These are phyloP conservation scores for Sycophila sp. DNA, from an alignment of 1,140 invertebrate species.

Conservation along the genomic window DNA sequence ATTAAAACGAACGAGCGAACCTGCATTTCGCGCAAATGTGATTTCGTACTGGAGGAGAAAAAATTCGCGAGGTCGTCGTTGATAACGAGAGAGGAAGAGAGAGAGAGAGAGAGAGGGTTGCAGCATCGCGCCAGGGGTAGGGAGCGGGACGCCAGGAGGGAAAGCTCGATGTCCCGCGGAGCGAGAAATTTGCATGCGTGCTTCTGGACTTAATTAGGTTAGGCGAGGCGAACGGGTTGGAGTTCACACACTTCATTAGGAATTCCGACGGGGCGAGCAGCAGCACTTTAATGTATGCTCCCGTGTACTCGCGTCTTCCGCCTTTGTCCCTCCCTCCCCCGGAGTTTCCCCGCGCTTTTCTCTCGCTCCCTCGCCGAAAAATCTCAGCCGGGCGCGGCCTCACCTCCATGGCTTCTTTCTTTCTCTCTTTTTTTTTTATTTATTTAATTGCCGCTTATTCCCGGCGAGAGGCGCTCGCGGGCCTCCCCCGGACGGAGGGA, in stretches of 20 bases:
- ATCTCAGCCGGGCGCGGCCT: not conserved
- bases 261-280: slow-evolving; percentile 36
- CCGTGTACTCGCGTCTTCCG: not conserved
- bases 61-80: not conserved
- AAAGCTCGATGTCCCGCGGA: slow-evolving; percentile 43
- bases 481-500: not conserved
- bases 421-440: slow-evolving; percentile 8
- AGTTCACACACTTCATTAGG: slow-evolving; percentile 50
- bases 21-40: not conserved
- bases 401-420: not conserved
- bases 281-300: slow-evolving; percentile 26
- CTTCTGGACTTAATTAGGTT: slow-evolving; percentile 51
- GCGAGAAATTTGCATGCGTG: slow-evolving; percentile 48
- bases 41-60: not conserved
- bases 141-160: too few relatives aligned
- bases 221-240: slow-evolving; percentile 38
- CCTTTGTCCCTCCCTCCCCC: not conserved
- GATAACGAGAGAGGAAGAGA: slow-evolving; percentile 3
- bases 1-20: not conserved
- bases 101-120: slow-evolving; percentile 9
- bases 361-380: not conserved
- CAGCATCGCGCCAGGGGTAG: too few relatives aligned
- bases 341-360: slow-evolving; percentile 6
- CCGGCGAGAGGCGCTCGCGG: not conserved
- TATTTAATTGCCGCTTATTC: slow-evolving; percentile 34